phyloP scores from a whole-genome alignment of 2,888 invertebrate genomes.

The Oscheius myriophilus region DNA sequence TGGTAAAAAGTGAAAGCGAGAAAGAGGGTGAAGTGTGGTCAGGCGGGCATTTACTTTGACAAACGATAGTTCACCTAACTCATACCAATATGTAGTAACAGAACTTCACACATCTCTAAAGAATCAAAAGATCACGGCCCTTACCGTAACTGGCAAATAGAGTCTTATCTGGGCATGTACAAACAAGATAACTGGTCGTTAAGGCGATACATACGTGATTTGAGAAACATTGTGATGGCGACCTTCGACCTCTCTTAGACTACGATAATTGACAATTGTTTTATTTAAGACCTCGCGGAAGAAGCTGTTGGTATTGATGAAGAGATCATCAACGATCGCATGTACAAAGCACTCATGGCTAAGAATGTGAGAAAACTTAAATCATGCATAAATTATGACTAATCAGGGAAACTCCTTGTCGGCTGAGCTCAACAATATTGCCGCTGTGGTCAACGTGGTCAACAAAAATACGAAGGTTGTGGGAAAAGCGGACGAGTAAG shows the following conservation, averaged over 20 bases:
- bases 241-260: background rate
- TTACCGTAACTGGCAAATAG: too few species aligned
- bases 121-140: too few species aligned
- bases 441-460: slow-evolving; percentile 28
- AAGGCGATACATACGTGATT: too few species aligned
- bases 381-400: background rate
- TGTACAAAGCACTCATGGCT: slow-evolving; percentile 50
- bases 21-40: too few species aligned
- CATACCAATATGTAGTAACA: too few species aligned
- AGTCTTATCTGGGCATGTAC: too few species aligned
- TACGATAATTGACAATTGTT: background rate
- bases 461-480: slow-evolving; percentile 29
- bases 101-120: too few species aligned
- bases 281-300: slow-evolving; percentile 54
- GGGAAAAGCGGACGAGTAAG: slow-evolving; percentile 26
- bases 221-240: too few species aligned
- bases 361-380: slow-evolving; percentile 34
- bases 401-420: slow-evolving; percentile 39
- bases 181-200: too few species aligned
- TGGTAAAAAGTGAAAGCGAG: too few species aligned
- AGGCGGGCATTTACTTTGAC: too few species aligned
- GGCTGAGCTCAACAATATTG: slow-evolving; percentile 28
- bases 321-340: slow-evolving; percentile 40
- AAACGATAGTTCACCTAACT: too few species aligned
- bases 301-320: slow-evolving; percentile 56